These are phyloP conservation scores for Peromyscus polionotus DNA, from an alignment of 2,113 vertebrate species.

Conservation along the genomic window DNA sequence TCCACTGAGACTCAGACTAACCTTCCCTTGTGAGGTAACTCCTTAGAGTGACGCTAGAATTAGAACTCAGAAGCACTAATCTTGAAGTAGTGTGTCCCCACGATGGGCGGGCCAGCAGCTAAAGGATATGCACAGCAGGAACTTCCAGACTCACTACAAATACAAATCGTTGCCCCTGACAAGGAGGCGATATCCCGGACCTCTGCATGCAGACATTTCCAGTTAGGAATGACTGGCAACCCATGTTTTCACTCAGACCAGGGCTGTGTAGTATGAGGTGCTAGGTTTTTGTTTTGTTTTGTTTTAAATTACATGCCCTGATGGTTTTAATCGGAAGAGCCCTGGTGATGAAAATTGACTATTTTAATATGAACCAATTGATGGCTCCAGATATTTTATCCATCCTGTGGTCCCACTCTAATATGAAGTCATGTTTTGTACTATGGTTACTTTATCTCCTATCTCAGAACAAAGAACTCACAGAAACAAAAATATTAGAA, in stretches of 20 bases:
- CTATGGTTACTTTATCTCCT: background rate
- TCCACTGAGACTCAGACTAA: background rate
- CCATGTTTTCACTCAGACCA: background rate
- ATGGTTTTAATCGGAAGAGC: constrained; percentile 6
- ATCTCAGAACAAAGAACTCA: background rate
- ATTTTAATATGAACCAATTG: background rate
- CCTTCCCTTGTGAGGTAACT: background rate
- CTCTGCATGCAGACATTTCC: background rate
- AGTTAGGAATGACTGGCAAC: background rate
- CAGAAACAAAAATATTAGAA: constrained; percentile 31
- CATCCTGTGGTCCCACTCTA: background rate
- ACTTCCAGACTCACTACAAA: background rate
- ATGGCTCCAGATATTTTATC: background rate
- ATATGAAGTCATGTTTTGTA: background rate
- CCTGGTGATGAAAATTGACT: background rate
- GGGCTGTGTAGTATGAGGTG: background rate
- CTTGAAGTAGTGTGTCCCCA: background rate
- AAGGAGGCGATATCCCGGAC: background rate
- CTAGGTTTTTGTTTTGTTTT: background rate
- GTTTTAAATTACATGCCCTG: background rate
- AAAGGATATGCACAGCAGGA: background rate
- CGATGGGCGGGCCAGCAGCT: background rate
- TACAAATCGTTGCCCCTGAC: accelerated
- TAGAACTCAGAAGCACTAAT: background rate
- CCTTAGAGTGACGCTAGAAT: background rate